Base-by-base conservation (phyloP, 2,113 vertebrate species). In the Gulo gulo region DNA sequence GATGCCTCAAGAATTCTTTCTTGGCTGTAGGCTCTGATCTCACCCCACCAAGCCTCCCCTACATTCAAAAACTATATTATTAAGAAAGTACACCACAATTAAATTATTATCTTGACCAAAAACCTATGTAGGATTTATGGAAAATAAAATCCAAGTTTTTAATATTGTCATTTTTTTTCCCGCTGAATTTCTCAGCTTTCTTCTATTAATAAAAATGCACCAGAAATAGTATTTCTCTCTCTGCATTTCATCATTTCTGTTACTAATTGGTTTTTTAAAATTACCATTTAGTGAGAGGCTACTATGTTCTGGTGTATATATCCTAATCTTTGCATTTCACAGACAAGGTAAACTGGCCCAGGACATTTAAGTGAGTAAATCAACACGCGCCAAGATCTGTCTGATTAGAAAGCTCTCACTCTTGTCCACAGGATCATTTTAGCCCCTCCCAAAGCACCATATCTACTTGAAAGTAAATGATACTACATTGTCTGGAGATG, bases 111-210 rank as follows among this genome's bases (percentile, higher is more conserved):
- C 39, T 16, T 74, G 36, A 26, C 14, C 45, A n/a, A 95, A 96
- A 96, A 24, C 2, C 39, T 78, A 59, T 3, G 2, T 86, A 7
- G 11, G 14, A 29, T 83, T 89, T 86, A 86, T 29, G 76, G 91
- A 95, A 85, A 93, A 83, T 87, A 50, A 88, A 90, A 31, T 88
- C 7, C 52, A 88, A 67, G 29, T 36, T 85, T 69, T 84, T 96
- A 69, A 83, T 59, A 34, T 47, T 57, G 15, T n/a, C n/a, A 36
- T 26, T 15, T 94, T 69, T 81, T 45, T 87, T 29, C 59, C 21
- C 45, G 65, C 23, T 45, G n/a, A 93, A 29, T 93, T 67, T 92
- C 23, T 87, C 81, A 79, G 21, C 26, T 94, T 87, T 93, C 29
- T 82, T 61, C 45, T 82, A 16, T 91, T 82, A 71, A 78, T 95